Conservation (phyloP, 2,113 vertebrate species). For the Megaceryle torquata region DNA sequence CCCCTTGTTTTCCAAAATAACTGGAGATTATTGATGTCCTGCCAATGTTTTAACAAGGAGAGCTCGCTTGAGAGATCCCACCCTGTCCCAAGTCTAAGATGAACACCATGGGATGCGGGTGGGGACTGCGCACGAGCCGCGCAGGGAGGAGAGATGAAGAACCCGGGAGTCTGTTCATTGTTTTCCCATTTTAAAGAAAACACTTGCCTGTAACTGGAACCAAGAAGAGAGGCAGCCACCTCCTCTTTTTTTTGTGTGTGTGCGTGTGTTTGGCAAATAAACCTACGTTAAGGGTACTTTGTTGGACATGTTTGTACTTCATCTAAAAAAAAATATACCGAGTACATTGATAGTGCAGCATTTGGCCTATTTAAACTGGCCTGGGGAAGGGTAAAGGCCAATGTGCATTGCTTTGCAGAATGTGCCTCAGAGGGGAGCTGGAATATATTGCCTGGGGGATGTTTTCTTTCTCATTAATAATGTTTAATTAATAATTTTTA, state of each 20-base stretch:
- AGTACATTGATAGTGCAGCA: not conserved
- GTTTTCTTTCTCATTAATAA: not conserved
- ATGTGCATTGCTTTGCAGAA: not conserved
- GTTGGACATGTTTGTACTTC: slow-evolving; percentile 28
- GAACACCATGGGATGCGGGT: slow-evolving; percentile 41
- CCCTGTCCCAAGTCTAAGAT: not conserved
- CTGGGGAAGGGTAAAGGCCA: not conserved
- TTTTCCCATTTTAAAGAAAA: slow-evolving; percentile 61
- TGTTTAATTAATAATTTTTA: not conserved
- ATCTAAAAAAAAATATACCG: not conserved
- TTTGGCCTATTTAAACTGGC: not conserved
- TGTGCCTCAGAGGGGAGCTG: not conserved
- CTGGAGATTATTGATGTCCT: slow-evolving; percentile 31
- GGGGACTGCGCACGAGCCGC: not conserved
- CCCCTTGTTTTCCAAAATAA: slow-evolving; percentile 51
- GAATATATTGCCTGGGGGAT: not conserved
- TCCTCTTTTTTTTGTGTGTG: not conserved
- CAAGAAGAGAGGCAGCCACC: slow-evolving; percentile 18
- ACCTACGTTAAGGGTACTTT: slow-evolving; percentile 1
- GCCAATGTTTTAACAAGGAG: slow-evolving; percentile 42
- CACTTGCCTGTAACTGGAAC: slow-evolving; percentile 36
- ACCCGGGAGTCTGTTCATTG: not conserved
- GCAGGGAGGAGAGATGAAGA: not conserved
- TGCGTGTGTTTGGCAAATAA: slow-evolving; percentile 54
- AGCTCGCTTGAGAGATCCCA: slow-evolving; percentile 6